Evolutionary conservation across 2,113 vertebrate species (phyloP).

Genomic region (Podiceps cristatus): DNA sequence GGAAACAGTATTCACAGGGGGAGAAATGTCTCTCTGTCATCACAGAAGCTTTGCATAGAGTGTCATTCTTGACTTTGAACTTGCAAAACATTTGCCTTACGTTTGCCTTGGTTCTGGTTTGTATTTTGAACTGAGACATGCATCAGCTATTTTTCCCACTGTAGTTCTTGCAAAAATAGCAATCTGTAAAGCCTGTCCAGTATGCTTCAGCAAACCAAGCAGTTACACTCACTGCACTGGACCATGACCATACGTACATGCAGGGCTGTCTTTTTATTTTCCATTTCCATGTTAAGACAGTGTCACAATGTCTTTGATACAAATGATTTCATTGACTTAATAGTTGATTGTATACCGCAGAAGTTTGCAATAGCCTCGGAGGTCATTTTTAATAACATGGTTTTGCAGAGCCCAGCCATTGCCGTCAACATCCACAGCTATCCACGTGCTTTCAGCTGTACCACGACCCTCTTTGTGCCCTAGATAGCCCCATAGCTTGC

Average conservation of each 20-base stretch:
- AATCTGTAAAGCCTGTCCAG: neutral
- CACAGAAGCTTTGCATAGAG: neutral
- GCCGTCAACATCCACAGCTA: neutral
- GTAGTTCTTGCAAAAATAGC: neutral
- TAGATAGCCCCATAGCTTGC: neutral
- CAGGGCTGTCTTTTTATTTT: conserved; percentile 24
- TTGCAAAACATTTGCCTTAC: neutral
- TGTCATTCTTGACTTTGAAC: neutral
- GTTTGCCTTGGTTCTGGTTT: neutral
- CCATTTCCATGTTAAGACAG: neutral
- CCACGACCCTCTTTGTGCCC: neutral
- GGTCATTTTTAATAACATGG: neutral
- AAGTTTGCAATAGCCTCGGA: neutral
- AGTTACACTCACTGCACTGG: neutral
- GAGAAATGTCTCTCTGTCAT: neutral
- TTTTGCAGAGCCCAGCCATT: neutral
- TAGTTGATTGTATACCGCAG: conserved; percentile 6
- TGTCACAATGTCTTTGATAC: conserved; percentile 33
- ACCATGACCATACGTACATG: conserved; percentile 11
- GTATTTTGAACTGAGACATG: neutral
- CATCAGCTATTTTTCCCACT: neutral
- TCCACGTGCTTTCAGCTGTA: neutral
- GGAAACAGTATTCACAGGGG: neutral
- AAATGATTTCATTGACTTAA: conserved; percentile 68
- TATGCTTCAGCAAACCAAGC: neutral